Percentiles rank a stretch among this genome's conserved stretches.
phyloP scores from a whole-genome alignment of 2,113 vertebrate species.

The Ceratotherium simum region DNA sequence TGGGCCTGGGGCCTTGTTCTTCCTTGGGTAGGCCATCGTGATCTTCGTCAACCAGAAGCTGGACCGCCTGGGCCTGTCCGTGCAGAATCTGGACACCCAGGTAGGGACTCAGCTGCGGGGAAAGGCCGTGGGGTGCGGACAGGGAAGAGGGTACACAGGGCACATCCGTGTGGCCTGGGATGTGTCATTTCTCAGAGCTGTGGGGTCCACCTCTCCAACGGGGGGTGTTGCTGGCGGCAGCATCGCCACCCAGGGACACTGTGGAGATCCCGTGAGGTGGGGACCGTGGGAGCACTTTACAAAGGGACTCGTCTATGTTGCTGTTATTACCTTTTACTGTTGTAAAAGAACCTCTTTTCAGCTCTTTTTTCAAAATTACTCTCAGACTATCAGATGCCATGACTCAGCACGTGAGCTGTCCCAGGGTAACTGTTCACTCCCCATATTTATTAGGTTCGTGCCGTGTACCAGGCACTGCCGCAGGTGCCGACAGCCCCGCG shows the following conservation, averaged over 20 bases:
- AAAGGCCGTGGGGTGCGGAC: fast-evolving
- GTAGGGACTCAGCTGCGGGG: slow-evolving; percentile 77
- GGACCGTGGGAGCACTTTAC: fast-evolving
- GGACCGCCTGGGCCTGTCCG: slow-evolving; percentile 90
- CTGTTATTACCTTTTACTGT: not conserved
- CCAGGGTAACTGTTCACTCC: not conserved
- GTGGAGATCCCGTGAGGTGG: fast-evolving
- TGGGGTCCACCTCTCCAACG: fast-evolving
- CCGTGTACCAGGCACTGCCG: fast-evolving
- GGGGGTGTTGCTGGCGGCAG: not conserved
- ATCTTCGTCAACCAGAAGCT: slow-evolving; percentile 93
- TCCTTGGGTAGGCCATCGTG: slow-evolving; percentile 88
- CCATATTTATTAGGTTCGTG: fast-evolving
- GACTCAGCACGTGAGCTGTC: fast-evolving
- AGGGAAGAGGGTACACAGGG: not conserved
- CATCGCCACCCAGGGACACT: fast-evolving
- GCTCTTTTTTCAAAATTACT: not conserved
- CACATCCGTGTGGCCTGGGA: too few species aligned
- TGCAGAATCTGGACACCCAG: slow-evolving; percentile 92
- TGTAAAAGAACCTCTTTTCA: not conserved
- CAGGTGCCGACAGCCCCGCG: fast-evolving
- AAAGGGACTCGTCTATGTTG: not conserved
- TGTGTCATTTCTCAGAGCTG: not conserved
- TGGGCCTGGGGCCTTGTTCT: fast-evolving
- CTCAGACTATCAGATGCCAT: fast-evolving